Conservation (phyloP, 2,888 invertebrate genomes). For the Autographa gamma region DNA sequence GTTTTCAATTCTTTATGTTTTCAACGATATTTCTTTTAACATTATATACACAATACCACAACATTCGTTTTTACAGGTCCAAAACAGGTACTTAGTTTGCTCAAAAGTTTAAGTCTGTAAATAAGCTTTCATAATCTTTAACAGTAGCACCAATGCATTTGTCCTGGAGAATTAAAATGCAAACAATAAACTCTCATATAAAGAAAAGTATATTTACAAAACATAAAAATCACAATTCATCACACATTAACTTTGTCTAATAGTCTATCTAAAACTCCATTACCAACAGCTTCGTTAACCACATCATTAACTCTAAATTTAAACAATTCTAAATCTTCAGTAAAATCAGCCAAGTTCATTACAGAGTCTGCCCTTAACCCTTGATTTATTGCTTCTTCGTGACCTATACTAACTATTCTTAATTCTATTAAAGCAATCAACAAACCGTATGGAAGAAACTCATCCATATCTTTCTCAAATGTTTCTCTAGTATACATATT, state of each 20-base stretch:
- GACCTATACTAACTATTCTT: slow-evolving; percentile 67
- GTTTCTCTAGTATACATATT: slow-evolving; percentile 68
- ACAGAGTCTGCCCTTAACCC: slow-evolving; percentile 58
- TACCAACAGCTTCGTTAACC: slow-evolving; percentile 70
- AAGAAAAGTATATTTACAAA: neutral
- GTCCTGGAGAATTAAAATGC: neutral
- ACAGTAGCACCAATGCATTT: no score
- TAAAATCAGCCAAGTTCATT: slow-evolving; percentile 45
- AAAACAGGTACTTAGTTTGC: no score
- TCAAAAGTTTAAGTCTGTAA: no score
- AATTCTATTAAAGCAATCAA: slow-evolving; percentile 76
- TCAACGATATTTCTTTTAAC: no score
- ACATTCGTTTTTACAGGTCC: no score
- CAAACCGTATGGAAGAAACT: slow-evolving; percentile 73
- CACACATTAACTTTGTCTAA: slow-evolving; percentile 54
- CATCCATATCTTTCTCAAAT: slow-evolving; percentile 70
- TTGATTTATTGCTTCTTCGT: slow-evolving; percentile 64
- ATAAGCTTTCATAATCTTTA: no score
- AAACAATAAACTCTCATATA: neutral
- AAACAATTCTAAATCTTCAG: slow-evolving; percentile 63
- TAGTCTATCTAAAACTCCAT: slow-evolving; percentile 73
- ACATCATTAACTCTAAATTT: slow-evolving; percentile 76
- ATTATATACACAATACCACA: no score
- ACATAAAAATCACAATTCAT: slow-evolving; percentile 6
- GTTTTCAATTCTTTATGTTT: neutral